phyloP scores from a whole-genome alignment of 2,113 vertebrate species.

The Aramus guarauna region DNA sequence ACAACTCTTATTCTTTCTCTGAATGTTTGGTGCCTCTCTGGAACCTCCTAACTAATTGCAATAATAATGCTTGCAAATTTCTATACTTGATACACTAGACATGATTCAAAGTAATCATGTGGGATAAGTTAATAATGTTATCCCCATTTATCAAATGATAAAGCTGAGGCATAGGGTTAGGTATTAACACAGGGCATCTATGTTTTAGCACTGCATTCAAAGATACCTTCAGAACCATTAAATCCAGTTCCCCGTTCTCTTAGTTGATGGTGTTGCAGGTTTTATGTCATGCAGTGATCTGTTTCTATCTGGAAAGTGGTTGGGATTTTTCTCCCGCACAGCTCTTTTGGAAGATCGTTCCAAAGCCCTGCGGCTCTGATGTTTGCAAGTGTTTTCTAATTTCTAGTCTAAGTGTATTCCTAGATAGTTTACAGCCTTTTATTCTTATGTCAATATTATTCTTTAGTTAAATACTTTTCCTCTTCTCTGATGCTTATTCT shows the following conservation, averaged over 20 bases:
- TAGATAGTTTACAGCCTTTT: constrained; percentile 5
- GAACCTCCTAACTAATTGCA: not conserved
- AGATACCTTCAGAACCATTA: not conserved
- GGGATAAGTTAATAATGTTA: not conserved
- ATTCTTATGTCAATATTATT: constrained; percentile 31
- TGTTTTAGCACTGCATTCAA: not conserved
- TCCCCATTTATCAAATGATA: not conserved
- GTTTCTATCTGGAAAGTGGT: not conserved
- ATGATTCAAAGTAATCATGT: not conserved
- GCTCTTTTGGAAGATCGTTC: not conserved
- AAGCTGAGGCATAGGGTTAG: not conserved
- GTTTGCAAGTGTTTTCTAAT: not conserved
- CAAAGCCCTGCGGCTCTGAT: not conserved
- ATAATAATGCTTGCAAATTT: not conserved
- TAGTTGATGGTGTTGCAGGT: not conserved
- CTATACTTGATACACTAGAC: not conserved
- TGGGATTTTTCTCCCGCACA: not conserved
- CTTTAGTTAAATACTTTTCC: constrained; percentile 22
- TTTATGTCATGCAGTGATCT: not conserved
- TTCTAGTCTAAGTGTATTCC: not conserved
- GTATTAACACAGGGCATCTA: not conserved
- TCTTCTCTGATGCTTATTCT: constrained; percentile 23
- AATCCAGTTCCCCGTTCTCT: not conserved
- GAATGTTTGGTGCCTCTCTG: not conserved
- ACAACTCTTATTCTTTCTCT: not conserved